Percentiles rank a stretch among this genome's conserved stretches.
phyloP scores from a whole-genome alignment of 37 sponge, comb jelly and placozoan genomes.

The Ephydatia muelleri region DNA sequence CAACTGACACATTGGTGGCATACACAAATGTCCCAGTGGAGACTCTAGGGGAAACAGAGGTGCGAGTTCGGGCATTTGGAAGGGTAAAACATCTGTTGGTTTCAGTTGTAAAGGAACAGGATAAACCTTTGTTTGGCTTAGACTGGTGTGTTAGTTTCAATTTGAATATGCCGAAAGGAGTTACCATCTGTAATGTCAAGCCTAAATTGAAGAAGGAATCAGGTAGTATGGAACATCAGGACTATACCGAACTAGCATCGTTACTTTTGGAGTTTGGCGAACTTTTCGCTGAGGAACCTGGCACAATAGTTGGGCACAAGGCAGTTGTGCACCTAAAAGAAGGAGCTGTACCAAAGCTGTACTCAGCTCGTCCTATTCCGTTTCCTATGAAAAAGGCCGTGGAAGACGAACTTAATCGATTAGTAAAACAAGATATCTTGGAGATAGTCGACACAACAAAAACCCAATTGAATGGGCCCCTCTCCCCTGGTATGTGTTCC shows the following conservation, averaged over 20 bases:
- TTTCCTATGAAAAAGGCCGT: not conserved
- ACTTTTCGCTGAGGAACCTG: not conserved
- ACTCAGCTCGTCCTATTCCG: not conserved
- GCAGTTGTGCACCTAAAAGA: not conserved
- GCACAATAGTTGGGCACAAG: not conserved
- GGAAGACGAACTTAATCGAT: not conserved
- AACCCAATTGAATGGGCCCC: slow-evolving; percentile 1
- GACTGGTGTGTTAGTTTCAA: not conserved
- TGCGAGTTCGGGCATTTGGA: not conserved
- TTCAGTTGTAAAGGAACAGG: not conserved
- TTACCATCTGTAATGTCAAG: not conserved
- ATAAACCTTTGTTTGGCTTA: not conserved
- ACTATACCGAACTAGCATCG: not conserved
- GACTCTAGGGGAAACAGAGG: not conserved
- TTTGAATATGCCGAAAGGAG: not conserved
- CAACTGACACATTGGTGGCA: not conserved
- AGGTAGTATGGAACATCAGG: not conserved
- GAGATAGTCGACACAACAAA: not conserved
- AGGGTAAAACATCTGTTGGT: not conserved
- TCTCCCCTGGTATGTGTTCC: not conserved
- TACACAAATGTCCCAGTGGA: not conserved
- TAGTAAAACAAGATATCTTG: not conserved
- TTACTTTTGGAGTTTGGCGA: not conserved
- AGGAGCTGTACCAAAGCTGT: not conserved
- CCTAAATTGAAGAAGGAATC: not conserved